A percentile compares a stretch with the other conserved stretches of the same genome.
Evolutionary conservation across 2,113 vertebrate species (phyloP).

Genomic region (Podarcis cretensis): DNA sequence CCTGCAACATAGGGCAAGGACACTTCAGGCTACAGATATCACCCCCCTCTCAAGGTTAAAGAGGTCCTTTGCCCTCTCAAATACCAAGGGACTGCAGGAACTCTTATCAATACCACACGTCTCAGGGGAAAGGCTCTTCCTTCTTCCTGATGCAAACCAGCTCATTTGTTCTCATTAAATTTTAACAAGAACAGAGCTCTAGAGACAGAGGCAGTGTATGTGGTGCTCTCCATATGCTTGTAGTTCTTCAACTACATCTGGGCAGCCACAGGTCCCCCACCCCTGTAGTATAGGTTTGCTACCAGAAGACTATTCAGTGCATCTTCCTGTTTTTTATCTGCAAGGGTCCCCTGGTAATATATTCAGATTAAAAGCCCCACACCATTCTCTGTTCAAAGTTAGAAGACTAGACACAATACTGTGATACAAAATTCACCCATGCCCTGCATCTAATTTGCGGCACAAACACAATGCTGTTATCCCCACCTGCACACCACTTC

Average conservation of each 20-base stretch:
- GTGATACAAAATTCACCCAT: background rate
- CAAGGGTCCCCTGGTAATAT: background rate
- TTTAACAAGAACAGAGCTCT: conserved; percentile 44
- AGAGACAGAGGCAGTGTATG: background rate
- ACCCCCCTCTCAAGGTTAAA: background rate
- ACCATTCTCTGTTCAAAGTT: background rate
- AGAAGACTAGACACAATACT: background rate
- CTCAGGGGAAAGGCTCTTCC: conserved; percentile 4
- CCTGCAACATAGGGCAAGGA: background rate
- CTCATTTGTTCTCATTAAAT: conserved; percentile 70
- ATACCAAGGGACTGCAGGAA: background rate
- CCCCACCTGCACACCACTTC: background rate
- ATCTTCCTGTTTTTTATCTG: background rate
- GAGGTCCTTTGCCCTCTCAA: background rate
- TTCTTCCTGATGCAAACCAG: conserved; percentile 36
- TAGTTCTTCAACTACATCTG: too few relatives aligned
- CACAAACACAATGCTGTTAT: background rate
- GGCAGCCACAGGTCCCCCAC: background rate
- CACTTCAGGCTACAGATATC: background rate
- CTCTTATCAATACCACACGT: background rate
- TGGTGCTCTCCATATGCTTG: too few relatives aligned
- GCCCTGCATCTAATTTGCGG: background rate
- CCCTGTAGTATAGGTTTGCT: background rate
- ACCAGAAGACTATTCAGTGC: background rate
- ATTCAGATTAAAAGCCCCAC: background rate